Evolutionary conservation across 2,888 invertebrate species (phyloP).

Genomic region (Biston betularia): DNA sequence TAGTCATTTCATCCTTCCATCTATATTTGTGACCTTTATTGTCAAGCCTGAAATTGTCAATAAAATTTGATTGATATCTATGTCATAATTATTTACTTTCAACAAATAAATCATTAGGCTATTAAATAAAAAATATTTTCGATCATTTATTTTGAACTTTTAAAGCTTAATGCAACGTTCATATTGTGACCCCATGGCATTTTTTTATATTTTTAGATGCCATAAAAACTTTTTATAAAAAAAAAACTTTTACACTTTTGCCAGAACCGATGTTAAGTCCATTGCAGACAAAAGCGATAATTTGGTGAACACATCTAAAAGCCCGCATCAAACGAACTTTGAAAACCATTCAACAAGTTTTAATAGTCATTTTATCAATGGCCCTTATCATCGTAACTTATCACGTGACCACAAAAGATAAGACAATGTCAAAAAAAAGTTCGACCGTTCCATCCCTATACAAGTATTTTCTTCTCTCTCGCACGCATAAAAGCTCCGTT

Average conservation of each 20-base stretch:
- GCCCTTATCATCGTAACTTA: slow-evolving; percentile 65
- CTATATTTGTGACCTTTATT: no score
- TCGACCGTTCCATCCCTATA: slow-evolving; percentile 75
- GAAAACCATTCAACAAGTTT: slow-evolving; percentile 50
- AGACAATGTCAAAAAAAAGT: slow-evolving; percentile 61
- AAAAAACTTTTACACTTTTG: slow-evolving; percentile 2
- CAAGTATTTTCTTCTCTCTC: slow-evolving; percentile 53
- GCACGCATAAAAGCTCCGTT: slow-evolving; percentile 18
- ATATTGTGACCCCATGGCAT: not conserved
- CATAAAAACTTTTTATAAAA: slow-evolving; percentile 23
- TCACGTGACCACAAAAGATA: slow-evolving; percentile 72
- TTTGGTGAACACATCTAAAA: slow-evolving; percentile 36
- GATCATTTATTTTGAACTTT: no score
- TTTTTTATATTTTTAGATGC: not conserved
- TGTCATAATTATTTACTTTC: no score
- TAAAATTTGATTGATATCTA: no score
- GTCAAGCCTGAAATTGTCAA: no score
- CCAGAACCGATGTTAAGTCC: slow-evolving; percentile 10
- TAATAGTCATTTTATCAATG: slow-evolving; percentile 65
- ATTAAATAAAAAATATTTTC: no score
- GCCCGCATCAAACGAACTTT: slow-evolving; percentile 38
- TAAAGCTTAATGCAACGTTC: no score
- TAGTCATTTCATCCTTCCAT: no score
- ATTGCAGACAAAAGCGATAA: slow-evolving; percentile 32
- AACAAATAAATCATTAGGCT: no score